These are phyloP conservation scores for Microcebus lehilahytsara DNA, from an alignment of 2,113 vertebrate genomes.

Conservation along the genomic window DNA sequence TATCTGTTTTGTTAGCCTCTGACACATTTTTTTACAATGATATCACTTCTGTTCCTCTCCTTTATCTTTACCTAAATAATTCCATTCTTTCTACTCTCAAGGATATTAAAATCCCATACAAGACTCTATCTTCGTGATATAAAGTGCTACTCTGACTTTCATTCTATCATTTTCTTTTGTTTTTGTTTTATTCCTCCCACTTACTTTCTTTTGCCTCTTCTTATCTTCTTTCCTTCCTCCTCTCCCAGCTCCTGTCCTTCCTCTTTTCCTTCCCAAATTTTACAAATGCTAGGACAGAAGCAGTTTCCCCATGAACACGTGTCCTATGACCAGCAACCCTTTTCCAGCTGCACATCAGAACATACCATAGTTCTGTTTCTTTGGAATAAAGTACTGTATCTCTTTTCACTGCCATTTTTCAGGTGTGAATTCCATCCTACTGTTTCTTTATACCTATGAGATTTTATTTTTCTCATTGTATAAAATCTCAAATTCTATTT, in stretches of 20 bases:
- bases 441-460: not conserved
- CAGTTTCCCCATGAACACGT: not conserved
- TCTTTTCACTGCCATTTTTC: not conserved
- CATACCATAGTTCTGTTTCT: not conserved
- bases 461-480: not conserved
- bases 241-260: not conserved
- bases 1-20: not conserved
- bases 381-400: not conserved
- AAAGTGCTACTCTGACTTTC: not conserved
- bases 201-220: not conserved
- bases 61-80: not conserved
- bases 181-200: not conserved
- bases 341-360: not conserved
- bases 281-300: not conserved
- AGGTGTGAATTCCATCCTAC: not conserved
- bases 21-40: not conserved
- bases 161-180: not conserved
- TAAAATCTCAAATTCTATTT: constrained; percentile 7
- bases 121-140: not conserved
- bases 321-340: not conserved
- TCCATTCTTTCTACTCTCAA: not conserved
- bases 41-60: not conserved
- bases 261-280: constrained; percentile 11
- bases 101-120: not conserved
- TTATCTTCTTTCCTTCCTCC: not conserved